phyloP scores from a whole-genome alignment of 1,140 invertebrate species.

The Trissolcus basalis region DNA sequence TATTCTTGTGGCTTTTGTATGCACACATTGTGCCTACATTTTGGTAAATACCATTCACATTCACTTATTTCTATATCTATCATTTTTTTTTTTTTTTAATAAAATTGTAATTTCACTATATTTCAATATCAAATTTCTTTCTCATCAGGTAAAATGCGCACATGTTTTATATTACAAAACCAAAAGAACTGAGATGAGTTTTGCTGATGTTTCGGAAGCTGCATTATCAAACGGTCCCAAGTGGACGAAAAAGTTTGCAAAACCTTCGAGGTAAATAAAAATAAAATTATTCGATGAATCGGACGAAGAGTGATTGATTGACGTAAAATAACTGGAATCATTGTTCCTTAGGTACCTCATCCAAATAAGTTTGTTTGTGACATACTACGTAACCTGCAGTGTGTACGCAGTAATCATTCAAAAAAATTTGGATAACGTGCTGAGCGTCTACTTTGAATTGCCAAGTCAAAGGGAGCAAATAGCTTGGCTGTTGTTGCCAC shows the following conservation, averaged over 20 bases:
- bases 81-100: too few species aligned
- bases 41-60: slow-evolving; percentile 79
- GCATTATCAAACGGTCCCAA: slow-evolving; percentile 83
- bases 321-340: slow-evolving; percentile 4
- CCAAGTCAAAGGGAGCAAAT: slow-evolving; percentile 78
- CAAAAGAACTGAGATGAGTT: slow-evolving; percentile 83
- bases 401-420: slow-evolving; percentile 88
- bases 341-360: slow-evolving; percentile 67
- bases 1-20: slow-evolving; percentile 87
- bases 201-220: slow-evolving; percentile 86
- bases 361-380: slow-evolving; percentile 79
- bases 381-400: slow-evolving; percentile 89
- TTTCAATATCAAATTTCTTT: too few species aligned
- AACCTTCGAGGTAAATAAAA: slow-evolving; percentile 76
- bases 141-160: slow-evolving; percentile 88
- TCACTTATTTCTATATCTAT: background rate
- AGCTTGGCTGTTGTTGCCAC: slow-evolving; percentile 79
- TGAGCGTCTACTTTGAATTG: slow-evolving; percentile 71
- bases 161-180: slow-evolving; percentile 85
- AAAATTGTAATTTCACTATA: too few species aligned
- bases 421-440: slow-evolving; percentile 83
- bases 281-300: slow-evolving; percentile 8
- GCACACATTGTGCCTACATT: slow-evolving; percentile 91
- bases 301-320: background rate
- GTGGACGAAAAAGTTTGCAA: slow-evolving; percentile 79